phyloP scores from a whole-genome alignment of 2,797 vertebrate species.

The Thunnus albacares region DNA sequence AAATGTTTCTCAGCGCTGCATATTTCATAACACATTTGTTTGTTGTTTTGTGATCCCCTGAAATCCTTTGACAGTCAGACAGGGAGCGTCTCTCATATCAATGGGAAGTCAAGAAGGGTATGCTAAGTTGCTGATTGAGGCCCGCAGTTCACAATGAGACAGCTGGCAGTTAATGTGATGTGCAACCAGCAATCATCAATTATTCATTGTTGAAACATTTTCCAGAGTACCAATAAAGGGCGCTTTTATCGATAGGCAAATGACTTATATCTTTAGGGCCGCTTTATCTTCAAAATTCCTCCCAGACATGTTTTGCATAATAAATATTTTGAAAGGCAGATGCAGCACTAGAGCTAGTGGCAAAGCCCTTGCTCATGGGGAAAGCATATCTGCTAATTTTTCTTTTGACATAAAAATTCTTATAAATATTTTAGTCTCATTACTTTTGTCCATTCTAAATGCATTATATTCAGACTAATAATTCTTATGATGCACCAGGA shows the following conservation, averaged over 20 bases:
- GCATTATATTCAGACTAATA: conserved; percentile 52
- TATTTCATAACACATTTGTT: conserved; percentile 68
- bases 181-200: conserved; percentile 65
- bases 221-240: conserved; percentile 51
- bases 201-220: conserved; percentile 69
- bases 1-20: conserved; percentile 51
- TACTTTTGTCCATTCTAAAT: conserved; percentile 44
- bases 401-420: conserved; percentile 45
- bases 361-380: conserved; percentile 18
- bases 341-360: conserved; percentile 5
- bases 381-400: conserved; percentile 50
- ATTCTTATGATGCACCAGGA: conserved; percentile 49
- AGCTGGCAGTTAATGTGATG: conserved; percentile 65
- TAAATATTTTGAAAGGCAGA: conserved; percentile 42
- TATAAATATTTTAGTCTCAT: conserved; percentile 68
- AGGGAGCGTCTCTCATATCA: conserved; percentile 33
- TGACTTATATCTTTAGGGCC: conserved; percentile 39
- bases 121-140: conserved; percentile 59
- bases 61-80: conserved; percentile 60
- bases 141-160: conserved; percentile 50
- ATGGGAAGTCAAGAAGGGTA: conserved; percentile 30
- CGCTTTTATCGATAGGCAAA: conserved; percentile 62
- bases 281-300: conserved; percentile 50
- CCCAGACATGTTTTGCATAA: conserved; percentile 45
- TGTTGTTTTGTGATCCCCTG: conserved; percentile 62